phyloP scores from a whole-genome alignment of 2,113 vertebrate species.

The Perognathus longimembris region DNA sequence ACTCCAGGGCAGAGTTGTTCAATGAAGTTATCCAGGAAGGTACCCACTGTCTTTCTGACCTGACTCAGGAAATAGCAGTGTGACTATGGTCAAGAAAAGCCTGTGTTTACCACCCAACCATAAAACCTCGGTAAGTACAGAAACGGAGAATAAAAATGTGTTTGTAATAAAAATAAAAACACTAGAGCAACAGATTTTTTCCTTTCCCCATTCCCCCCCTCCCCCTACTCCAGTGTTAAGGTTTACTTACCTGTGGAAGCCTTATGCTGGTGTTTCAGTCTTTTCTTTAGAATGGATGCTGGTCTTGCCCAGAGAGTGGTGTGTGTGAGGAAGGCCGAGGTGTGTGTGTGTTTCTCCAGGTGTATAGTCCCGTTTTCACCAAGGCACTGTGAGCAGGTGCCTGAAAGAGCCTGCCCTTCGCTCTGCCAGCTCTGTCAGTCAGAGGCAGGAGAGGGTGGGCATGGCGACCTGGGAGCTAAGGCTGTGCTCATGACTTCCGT shows the following conservation, averaged over 20 bases:
- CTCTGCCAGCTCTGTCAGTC: neutral
- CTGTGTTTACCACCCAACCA: neutral
- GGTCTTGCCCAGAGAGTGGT: neutral
- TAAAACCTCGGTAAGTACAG: neutral
- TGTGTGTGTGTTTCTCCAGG: neutral
- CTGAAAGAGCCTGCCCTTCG: fast-evolving
- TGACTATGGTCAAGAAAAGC: neutral
- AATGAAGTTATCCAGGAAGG: neutral
- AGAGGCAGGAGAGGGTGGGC: neutral
- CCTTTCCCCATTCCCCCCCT: no score
- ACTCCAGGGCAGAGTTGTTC: neutral
- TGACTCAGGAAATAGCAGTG: neutral
- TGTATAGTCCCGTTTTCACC: neutral
- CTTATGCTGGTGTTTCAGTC: neutral
- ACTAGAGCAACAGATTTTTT: no score
- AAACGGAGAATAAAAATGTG: slow-evolving; percentile 14
- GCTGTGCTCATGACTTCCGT: neutral
- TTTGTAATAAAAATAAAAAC: neutral
- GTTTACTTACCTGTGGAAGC: neutral
- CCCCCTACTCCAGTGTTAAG: neutral
- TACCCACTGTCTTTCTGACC: neutral
- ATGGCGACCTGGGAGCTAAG: neutral
- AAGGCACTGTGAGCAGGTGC: neutral
- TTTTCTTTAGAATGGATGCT: neutral
- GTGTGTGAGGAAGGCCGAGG: neutral